Percentiles rank a stretch among this genome's conserved stretches.
phyloP scores from a whole-genome alignment of 2,113 vertebrate genomes.

The Harpagus bidentatus region DNA sequence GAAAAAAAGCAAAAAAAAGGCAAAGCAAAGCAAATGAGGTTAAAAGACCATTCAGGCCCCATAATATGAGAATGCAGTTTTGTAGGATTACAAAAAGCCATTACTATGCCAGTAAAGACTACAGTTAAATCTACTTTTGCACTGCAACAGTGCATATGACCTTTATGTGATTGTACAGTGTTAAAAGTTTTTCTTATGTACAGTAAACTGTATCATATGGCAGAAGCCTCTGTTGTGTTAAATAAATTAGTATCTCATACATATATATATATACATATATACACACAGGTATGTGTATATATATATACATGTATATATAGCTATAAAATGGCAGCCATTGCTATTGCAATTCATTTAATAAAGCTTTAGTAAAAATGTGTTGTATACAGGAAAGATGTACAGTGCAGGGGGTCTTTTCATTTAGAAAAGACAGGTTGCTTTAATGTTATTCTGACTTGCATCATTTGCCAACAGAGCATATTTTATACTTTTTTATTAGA shows the following conservation, averaged over 20 bases:
- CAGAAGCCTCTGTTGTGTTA: constrained; percentile 82
- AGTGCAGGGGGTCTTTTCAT: constrained; percentile 85
- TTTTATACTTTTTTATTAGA: constrained; percentile 80
- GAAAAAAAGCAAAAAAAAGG: neutral
- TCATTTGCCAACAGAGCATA: constrained; percentile 76
- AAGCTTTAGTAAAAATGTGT: constrained; percentile 92
- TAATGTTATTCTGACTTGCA: constrained; percentile 81
- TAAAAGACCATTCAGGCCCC: constrained; percentile 67
- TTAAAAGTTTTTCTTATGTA: constrained; percentile 85
- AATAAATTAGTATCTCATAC: constrained; percentile 77
- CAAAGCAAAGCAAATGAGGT: neutral
- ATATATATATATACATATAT: constrained; percentile 74
- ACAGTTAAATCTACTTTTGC: constrained; percentile 83
- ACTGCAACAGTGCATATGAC: constrained; percentile 94
- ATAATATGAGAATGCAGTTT: constrained; percentile 75
- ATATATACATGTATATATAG: constrained; percentile 66
- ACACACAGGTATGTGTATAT: constrained; percentile 32
- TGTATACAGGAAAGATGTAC: constrained; percentile 83
- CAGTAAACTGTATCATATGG: constrained; percentile 85
- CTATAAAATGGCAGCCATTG: constrained; percentile 79
- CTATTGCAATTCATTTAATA: constrained; percentile 91
- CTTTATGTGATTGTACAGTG: constrained; percentile 93
- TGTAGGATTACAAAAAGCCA: constrained; percentile 82
- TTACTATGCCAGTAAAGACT: constrained; percentile 85
- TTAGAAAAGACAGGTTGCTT: constrained; percentile 85